Percentiles rank a stretch among this genome's conserved stretches.
These are phyloP conservation scores for Cylloceria caligata DNA, from an alignment of 2,888 invertebrate species.

Conservation along the genomic window DNA sequence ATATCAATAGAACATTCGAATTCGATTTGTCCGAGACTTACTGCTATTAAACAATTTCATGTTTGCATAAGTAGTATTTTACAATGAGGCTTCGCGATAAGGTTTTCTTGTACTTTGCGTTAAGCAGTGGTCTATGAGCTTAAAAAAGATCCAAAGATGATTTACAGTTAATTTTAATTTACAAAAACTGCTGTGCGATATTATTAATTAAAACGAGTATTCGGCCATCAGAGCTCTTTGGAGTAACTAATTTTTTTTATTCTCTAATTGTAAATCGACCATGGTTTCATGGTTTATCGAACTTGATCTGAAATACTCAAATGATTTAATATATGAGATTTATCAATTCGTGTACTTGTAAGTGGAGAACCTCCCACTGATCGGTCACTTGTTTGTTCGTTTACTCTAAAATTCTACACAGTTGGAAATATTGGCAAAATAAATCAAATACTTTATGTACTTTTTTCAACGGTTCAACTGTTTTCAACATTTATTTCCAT, in stretches of 20 bases:
- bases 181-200: too few relatives aligned
- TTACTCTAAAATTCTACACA: not conserved
- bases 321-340: slow-evolving; percentile 4
- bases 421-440: not conserved
- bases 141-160: not conserved
- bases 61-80: not conserved
- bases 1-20: too few relatives aligned
- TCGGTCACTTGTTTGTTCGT: not conserved
- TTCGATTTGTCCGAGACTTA: too few relatives aligned
- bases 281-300: not conserved
- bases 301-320: slow-evolving; percentile 1
- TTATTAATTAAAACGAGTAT: not conserved
- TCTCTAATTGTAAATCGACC: not conserved
- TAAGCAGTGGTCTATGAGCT: not conserved
- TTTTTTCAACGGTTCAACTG: not conserved
- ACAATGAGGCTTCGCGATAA: not conserved
- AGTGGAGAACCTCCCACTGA: not conserved
- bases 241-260: not conserved
- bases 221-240: not conserved
- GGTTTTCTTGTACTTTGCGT: not conserved
- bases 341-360: not conserved
- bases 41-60: not conserved
- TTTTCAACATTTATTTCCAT: not conserved
- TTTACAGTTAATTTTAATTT: not conserved
- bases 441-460: not conserved